Evolutionary conservation across 2,797 vertebrate species (phyloP), one percentile per base, ranked within the genome.

Genomic region (Sebastes minor): DNA sequence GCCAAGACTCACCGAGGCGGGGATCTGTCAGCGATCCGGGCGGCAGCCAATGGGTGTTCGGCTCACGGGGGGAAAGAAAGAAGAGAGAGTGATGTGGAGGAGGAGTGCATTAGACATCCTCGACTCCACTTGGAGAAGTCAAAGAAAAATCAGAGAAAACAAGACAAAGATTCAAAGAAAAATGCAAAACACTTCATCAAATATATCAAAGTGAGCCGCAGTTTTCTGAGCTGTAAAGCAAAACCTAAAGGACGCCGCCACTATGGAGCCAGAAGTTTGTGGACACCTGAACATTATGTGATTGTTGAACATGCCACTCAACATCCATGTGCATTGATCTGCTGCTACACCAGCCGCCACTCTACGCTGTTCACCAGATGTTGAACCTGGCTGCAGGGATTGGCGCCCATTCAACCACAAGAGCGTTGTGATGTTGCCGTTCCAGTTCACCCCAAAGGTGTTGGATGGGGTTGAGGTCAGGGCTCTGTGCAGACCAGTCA

Each of bases 1-100:
- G 82, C 90, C 88, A 86, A 89, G 56, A 86, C 65, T 85, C 83
- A 83, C 89, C 89, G 52, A 81, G 81, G 65, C 59, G 68, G 83
- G 80, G 52, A 87, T 85, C 84, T 83, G 89, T 85, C 85, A 88
- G 78, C 73, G 53, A 65, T 63, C 65, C 78, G 52, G 65, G 72
- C 63, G 53, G 64, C 56, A 22, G 84, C 78, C 81, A 79, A 78
- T 63, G 60, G 70, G 55, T 67, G 74, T 27, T 80, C 42, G 9
- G 23, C 64, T 80, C 32, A 4, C 42, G 42, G 52, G 66, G 52
- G 66, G 42, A 60, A 74, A 49, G 28, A 69, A 27, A 33, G 20
- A 56, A 25, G 20, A 52, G 20, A 52, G 61, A 46, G 66, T 12
- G 52, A 83, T 65, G 72, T 66, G 62, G 77, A 60, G 56, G 64